Evolutionary conservation across 2,888 invertebrate genomes (phyloP).

Genomic region (Eupithecia inturbata): DNA sequence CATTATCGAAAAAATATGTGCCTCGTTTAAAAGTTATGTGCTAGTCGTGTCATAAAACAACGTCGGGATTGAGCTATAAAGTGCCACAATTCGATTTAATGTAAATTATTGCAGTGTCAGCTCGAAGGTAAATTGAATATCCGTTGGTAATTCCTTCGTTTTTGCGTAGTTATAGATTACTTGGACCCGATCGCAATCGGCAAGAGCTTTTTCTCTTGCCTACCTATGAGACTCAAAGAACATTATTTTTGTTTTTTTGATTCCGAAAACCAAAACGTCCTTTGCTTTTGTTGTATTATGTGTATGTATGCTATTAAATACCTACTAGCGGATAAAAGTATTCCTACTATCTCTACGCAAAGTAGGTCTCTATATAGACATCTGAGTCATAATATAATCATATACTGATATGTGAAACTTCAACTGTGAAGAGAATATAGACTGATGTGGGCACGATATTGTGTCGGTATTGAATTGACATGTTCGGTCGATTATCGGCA

Average conservation of each 20-base stretch:
- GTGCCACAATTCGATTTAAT: slow-evolving; percentile 68
- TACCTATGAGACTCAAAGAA: neutral
- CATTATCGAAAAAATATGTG: slow-evolving; percentile 42
- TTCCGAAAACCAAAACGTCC: neutral
- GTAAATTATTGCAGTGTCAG: slow-evolving; percentile 73
- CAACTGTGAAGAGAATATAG: too few relatives aligned
- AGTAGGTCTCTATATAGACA: neutral
- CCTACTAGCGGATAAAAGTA: neutral
- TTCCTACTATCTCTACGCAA: neutral
- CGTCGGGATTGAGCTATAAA: slow-evolving; percentile 59
- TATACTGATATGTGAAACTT: too few relatives aligned
- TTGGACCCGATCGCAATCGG: slow-evolving; percentile 49
- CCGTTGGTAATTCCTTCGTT: slow-evolving; percentile 73
- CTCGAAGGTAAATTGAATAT: slow-evolving; percentile 75
- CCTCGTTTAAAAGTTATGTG: slow-evolving; percentile 46
- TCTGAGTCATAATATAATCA: too few relatives aligned
- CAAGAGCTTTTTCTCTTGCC: neutral
- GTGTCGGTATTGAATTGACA: neutral
- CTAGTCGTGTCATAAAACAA: slow-evolving; percentile 52
- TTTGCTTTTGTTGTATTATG: too few relatives aligned
- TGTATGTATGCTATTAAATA: neutral
- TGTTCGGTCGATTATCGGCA: neutral
- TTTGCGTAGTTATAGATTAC: slow-evolving; percentile 61
- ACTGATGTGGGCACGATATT: neutral
- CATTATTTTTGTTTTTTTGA: neutral